Conservation (phyloP, 1,140 invertebrate genomes). For the Pseudomyrmex flavicornis region DNA sequence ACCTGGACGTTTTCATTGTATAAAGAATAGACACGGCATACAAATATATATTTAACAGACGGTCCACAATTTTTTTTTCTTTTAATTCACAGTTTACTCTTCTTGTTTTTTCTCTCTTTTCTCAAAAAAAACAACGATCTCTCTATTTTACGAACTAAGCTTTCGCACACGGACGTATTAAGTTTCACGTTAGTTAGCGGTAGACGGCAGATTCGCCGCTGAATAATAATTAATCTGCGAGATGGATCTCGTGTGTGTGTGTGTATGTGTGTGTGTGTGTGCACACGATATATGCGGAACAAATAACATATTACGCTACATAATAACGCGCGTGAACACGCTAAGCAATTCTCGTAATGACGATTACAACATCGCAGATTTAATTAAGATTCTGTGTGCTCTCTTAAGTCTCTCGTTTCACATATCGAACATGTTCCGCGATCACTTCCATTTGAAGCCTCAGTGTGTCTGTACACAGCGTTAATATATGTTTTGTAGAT, state of each 20-base stretch:
- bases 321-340: constrained; percentile 9
- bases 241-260: too few species aligned
- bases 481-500: constrained; percentile 41
- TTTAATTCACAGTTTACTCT: not conserved
- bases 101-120: not conserved
- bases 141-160: constrained; percentile 28
- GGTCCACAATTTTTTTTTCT: not conserved
- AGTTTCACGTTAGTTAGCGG: constrained; percentile 8
- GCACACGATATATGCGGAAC: constrained; percentile 31
- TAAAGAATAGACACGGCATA: constrained; percentile 30
- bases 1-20: constrained; percentile 10
- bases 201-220: not conserved
- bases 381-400: constrained; percentile 30
- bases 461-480: constrained; percentile 2
- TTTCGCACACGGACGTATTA: constrained; percentile 1
- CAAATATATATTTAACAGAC: constrained; percentile 34
- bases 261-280: not conserved
- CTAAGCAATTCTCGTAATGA: constrained; percentile 6
- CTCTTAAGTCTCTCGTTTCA: constrained; percentile 40
- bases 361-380: constrained; percentile 26
- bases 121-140: not conserved
- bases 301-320: constrained; percentile 21
- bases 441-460: constrained; percentile 32
- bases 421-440: constrained; percentile 32
- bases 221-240: too few species aligned